Evolutionary conservation across 1,140 invertebrate genomes (phyloP), one percentile per base, ranked within the genome.

Genomic region (Holotrichia oblita): DNA sequence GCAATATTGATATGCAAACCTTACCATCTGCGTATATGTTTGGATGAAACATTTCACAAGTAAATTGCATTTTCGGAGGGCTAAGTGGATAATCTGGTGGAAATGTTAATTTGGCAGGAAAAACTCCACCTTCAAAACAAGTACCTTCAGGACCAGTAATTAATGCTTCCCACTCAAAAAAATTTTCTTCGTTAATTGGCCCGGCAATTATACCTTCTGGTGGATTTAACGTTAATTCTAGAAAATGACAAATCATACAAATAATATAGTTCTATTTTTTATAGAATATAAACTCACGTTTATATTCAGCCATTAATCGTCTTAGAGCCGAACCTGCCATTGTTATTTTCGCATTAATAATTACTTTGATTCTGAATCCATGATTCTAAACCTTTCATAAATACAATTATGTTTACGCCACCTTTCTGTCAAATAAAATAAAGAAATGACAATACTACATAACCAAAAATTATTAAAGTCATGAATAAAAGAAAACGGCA

Each of bases 131-230:
- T 89, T 99, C 98, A 86, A 99, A 99, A 86, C 97, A 98, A 20
- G 98, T 99, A 6, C 95, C 97, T 89, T 99, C 97, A 27, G 98
- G 98, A 42, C 98, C 98, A 24, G 96, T 97, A 81, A 99, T 99
- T 14, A 99, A 88, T 42, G 98, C 98, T 90, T 99, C 98, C 99
- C 99, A 99, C 92, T 99, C 98, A 88, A 99, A 99, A 87, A 99
- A 99, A 86, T 99, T 99, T 85, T 99, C 98, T 90, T 99, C 98
- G 86, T 97, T 97, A 72, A 98, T 93, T 76, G 99, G 99, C 0
- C 98, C 98, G 82, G 97, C 97, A 78, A 98, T 94, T 75, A 99
- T 98, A 55, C 98, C 99, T 91, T 99, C 98, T 42, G 99, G 98
- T 78, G 98, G 98, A 91, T 99, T 99, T 81, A 98, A 87, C 48